Base-by-base conservation (phyloP, 2,113 vertebrate genomes). In the Ceyx melanurus region DNA sequence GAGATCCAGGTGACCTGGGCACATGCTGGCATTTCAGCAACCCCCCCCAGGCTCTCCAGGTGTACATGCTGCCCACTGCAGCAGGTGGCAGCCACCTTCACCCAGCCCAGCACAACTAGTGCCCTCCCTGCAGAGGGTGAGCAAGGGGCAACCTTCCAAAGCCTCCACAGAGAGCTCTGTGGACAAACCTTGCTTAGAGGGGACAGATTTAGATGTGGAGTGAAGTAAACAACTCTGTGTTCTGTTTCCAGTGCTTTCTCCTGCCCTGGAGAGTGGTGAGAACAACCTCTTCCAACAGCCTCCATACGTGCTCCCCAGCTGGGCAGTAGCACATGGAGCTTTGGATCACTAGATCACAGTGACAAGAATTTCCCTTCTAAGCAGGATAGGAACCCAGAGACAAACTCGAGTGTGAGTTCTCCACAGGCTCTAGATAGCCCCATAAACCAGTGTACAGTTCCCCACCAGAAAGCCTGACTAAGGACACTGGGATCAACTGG, bases 301-400 rank as follows among this genome's bases (percentile, higher is more conserved):
- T 64, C 33, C 5, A 3, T n/a, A 62, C 22, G 71, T 1, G 0
- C 37, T 62, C 53, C 42, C 79, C 79, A 91, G 60, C 50, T 56
- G 77, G 67, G 50, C 50, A 43, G 72, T 31, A 83, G 50, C 60
- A 62, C 9, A 29, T 8, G 71, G 61, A 91, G 70, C 74, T 94
- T 67, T 37, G 62, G 37, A 75, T 85, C 79, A 72, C 37, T 51
- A 82, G 57, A 51, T 43, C 93, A 94, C 46, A 85, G 19, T 22
- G 43, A 90, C 48, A 75, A 60, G 28, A 92, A 92, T 51, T 86
- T 60, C 62, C 68, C 26, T 65, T 77, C 89, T 90, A 81, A 81
- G 73, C 42, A 86, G 60, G 33, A 42, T 40, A 22, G 42, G 67
- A 93, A 83, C 68, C 77, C 53, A 53, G 37, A 77, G 51, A 31